Base-by-base conservation (phyloP, 1,140 invertebrate species). In the Leptestheria dahalacensis region DNA sequence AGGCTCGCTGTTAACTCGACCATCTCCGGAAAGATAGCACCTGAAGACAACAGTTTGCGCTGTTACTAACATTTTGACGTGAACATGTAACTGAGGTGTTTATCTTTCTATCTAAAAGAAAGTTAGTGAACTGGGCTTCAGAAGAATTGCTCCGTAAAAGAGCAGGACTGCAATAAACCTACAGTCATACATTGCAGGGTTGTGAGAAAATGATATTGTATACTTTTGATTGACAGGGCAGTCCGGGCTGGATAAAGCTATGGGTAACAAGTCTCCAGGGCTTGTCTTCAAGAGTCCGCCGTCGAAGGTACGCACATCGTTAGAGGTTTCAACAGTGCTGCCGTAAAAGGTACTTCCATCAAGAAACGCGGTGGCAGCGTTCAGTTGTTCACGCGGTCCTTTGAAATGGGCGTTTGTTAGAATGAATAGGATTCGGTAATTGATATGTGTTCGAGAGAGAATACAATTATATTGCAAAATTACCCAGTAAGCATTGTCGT, bases 1-100 rank as follows among this genome's bases (percentile, higher is more conserved):
- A 0, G 86, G 80, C 65, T 88, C 88, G 69, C 95, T 91, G 73
- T 96, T 97, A 0, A 83, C 83, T 61, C 92, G 74, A 24, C 76
- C 72, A 67, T 97, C 92, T 62, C 93, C 91, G 82, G 77, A 70
- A 61, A 74, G 70, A 66, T 79, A 79, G 65, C 79, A 80, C 46
- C 58, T 33, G 20, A 28, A 33, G 46, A 28, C 54, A n/a, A n/a
- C n/a, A n/a, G 26, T 63, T 63, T 18, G 29, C 23, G 11, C 55
- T 47, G 28, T 57, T 58, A 50, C 59, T 23, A 25, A 59, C 12
- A n/a, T n/a, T n/a, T n/a, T n/a, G n/a, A n/a, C n/a, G n/a, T n/a
- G 53, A 51, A 56, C 64, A 59, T 55, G 67, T 70, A 59, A 68
- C 69, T 48, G 60, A 26, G 21, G 25, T n/a, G n/a, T n/a, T n/a